Conservation (phyloP, 2,113 vertebrate genomes). For the Corythaeola cristata region DNA sequence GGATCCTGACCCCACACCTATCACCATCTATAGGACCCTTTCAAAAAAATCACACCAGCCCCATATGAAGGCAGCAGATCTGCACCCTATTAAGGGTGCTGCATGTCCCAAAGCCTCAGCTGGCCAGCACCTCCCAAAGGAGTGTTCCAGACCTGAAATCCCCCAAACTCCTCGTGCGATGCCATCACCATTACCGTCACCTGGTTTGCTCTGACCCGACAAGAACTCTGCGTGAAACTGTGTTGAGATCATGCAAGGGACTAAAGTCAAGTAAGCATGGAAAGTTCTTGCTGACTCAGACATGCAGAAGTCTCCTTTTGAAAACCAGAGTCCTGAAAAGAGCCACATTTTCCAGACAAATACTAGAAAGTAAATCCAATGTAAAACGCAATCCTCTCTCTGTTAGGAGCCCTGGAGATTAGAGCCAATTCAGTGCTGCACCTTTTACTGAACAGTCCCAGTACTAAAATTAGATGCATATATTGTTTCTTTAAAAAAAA, state of each 20-base stretch:
- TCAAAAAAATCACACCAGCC: neutral
- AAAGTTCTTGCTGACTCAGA: conserved; percentile 19
- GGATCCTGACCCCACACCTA: neutral
- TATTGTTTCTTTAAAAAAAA: neutral
- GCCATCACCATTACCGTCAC: neutral
- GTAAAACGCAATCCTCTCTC: neutral
- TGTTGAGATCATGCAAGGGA: neutral
- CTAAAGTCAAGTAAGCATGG: neutral
- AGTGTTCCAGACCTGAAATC: neutral
- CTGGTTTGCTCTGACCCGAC: neutral
- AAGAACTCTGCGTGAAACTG: neutral
- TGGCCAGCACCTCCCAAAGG: neutral
- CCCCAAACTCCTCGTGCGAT: fast-evolving
- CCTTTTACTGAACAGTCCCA: neutral
- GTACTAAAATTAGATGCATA: neutral
- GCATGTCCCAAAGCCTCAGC: neutral
- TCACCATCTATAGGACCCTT: neutral
- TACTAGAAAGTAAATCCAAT: neutral
- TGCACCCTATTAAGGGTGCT: neutral
- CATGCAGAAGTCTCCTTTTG: neutral
- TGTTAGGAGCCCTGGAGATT: neutral
- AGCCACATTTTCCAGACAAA: neutral
- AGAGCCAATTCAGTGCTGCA: neutral
- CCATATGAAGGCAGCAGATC: neutral
- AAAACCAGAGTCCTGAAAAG: neutral